phyloP scores from a whole-genome alignment of 2,113 vertebrate genomes.

The Hepsetus odoe region DNA sequence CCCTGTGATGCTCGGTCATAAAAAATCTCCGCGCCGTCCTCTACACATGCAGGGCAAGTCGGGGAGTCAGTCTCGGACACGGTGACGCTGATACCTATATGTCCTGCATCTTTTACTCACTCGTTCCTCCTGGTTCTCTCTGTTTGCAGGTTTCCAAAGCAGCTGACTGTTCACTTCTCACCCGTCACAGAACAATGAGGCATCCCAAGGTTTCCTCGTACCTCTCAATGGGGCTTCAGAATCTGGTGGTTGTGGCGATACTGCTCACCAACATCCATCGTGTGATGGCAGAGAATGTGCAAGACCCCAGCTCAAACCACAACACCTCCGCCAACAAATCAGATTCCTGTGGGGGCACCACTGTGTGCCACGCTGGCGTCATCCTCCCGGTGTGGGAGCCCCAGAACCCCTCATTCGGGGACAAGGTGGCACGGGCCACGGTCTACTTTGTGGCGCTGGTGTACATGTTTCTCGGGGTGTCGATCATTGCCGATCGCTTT shows the following conservation, averaged over 20 bases:
- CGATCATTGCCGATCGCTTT: conserved; percentile 96
- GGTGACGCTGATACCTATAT: too few species aligned
- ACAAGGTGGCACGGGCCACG: conserved; percentile 95
- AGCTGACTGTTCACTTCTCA: conserved; percentile 35
- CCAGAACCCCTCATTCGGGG: conserved; percentile 91
- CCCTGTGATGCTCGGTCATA: background rate
- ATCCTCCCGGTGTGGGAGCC: conserved; percentile 94
- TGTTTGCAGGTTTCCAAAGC: conserved; percentile 40
- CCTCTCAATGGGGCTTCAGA: conserved; percentile 71
- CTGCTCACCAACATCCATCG: conserved; percentile 75
- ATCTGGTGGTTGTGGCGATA: conserved; percentile 72
- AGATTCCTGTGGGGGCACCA: conserved; percentile 79
- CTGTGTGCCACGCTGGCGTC: conserved; percentile 84
- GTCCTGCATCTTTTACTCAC: background rate
- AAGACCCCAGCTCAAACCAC: conserved; percentile 62
- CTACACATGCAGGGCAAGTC: background rate
- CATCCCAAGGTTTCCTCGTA: conserved; percentile 60
- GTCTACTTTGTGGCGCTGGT: conserved; percentile 97
- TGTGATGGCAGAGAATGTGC: conserved; percentile 62
- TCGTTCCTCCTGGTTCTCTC: background rate
- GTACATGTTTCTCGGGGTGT: conserved; percentile 99
- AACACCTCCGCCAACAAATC: conserved; percentile 68
- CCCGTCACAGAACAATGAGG: conserved; percentile 74
- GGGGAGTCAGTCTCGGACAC: background rate
- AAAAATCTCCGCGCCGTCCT: background rate